Conservation (phyloP, 2,797 vertebrate species). For the Emys orbicularis region DNA sequence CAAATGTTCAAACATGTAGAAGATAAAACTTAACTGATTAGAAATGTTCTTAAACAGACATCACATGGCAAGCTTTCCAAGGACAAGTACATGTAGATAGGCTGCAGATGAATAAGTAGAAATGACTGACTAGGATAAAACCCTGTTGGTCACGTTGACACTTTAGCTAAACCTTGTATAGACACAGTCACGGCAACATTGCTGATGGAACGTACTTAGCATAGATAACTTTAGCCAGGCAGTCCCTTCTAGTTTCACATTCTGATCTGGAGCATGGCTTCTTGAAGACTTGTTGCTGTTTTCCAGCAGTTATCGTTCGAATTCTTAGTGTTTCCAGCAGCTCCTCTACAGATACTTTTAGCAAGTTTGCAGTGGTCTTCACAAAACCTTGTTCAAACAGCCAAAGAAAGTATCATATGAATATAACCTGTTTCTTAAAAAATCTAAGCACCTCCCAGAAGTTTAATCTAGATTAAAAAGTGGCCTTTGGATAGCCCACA, state of each 20-base stretch:
- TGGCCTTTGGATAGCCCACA: background rate
- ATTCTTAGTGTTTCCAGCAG: conserved; percentile 86
- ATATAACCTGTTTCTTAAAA: background rate
- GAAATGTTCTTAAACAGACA: background rate
- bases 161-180: background rate
- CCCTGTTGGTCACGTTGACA: background rate
- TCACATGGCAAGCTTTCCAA: background rate
- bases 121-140: background rate
- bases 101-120: background rate
- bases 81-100: background rate
- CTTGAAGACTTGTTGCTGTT: conserved; percentile 86
- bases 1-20: background rate
- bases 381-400: conserved; percentile 80
- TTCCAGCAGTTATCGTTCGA: conserved; percentile 91
- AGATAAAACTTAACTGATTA: background rate
- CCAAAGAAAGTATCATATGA: background rate
- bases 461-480: background rate
- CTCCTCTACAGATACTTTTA: conserved; percentile 82
- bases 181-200: background rate
- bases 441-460: background rate
- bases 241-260: conserved; percentile 92
- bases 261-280: conserved; percentile 92
- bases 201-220: conserved; percentile 81
- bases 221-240: conserved; percentile 94
- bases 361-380: conserved; percentile 82